Conservation (phyloP, 2,888 invertebrate genomes). For the Galeruca laticollis region DNA sequence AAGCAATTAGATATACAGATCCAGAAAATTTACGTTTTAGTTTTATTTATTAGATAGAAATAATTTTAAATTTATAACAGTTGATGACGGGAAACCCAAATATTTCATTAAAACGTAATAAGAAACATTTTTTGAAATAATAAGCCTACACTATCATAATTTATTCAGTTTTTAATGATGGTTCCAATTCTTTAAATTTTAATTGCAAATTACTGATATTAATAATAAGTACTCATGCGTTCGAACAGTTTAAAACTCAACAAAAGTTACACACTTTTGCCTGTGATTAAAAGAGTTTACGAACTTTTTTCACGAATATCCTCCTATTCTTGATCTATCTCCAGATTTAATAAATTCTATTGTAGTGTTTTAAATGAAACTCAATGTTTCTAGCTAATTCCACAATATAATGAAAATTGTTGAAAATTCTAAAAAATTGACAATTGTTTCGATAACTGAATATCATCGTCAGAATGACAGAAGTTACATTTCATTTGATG, state of each 20-base stretch:
- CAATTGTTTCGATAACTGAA: too few relatives aligned
- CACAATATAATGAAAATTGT: too few relatives aligned
- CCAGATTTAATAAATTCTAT: too few relatives aligned
- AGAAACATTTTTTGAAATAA: neutral
- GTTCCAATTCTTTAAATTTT: neutral
- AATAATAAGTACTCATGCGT: neutral
- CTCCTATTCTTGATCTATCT: too few relatives aligned
- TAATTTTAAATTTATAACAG: neutral
- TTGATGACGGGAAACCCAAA: neutral
- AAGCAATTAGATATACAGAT: too few relatives aligned
- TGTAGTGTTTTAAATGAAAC: too few relatives aligned
- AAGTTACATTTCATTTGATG: too few relatives aligned
- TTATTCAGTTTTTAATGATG: slow-evolving; percentile 10
- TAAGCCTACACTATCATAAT: slow-evolving; percentile 3
- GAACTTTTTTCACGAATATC: too few relatives aligned
- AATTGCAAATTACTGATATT: slow-evolving; percentile 10
- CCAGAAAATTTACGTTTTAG: too few relatives aligned
- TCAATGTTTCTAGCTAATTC: too few relatives aligned
- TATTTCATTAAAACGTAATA: neutral
- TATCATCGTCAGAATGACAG: too few relatives aligned
- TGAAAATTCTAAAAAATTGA: too few relatives aligned
- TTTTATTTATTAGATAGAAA: neutral
- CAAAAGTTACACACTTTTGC: neutral
- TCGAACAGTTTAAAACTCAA: neutral
- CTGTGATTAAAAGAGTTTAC: neutral